Conservation (phyloP, 2,888 invertebrate species). For the Cheilosia vernalis region DNA sequence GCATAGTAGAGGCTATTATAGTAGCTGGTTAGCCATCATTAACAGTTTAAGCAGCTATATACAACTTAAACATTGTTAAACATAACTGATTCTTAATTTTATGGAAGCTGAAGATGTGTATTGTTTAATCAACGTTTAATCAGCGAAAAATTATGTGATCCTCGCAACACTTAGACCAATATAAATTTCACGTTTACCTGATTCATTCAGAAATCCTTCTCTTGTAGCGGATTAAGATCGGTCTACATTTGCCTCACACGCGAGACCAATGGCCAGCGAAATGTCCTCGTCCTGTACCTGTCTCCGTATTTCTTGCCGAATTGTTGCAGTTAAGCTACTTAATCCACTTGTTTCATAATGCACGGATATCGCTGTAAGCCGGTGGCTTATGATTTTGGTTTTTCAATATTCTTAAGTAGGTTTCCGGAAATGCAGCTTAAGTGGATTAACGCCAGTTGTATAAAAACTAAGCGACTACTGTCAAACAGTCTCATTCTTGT, state of each 20-base stretch:
- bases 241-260: neutral
- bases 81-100: too few species aligned
- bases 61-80: too few species aligned
- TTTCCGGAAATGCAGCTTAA: neutral
- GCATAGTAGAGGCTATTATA: too few species aligned
- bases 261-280: neutral
- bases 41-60: too few species aligned
- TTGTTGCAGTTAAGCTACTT: neutral
- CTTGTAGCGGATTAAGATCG: neutral
- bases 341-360: conserved; percentile 3
- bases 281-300: neutral
- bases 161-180: neutral
- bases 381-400: neutral
- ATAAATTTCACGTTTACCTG: neutral
- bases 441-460: neutral
- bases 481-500: neutral
- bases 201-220: neutral
- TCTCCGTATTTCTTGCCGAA: neutral
- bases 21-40: too few species aligned
- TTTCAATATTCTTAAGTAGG: neutral
- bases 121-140: too few species aligned
- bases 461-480: neutral
- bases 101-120: too few species aligned
- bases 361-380: neutral
- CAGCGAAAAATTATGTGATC: too few species aligned